phyloP scores from a whole-genome alignment of 1,140 invertebrate genomes.

The Linepithema humile region DNA sequence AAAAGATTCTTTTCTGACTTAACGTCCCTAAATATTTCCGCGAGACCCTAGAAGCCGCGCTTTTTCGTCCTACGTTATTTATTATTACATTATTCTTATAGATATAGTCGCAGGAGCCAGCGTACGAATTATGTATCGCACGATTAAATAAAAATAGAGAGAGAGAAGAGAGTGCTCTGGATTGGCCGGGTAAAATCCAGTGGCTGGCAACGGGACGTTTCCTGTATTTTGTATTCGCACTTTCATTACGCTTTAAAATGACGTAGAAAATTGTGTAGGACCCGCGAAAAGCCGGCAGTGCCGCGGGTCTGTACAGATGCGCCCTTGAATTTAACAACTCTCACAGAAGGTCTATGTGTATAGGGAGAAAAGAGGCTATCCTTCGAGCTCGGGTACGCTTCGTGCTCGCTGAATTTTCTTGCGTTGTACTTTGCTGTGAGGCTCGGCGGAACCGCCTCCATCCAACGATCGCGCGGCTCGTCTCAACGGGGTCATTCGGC shows the following conservation, averaged over 20 bases:
- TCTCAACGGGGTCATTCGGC: constrained; percentile 49
- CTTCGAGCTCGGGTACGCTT: not conserved
- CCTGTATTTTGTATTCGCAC: not conserved
- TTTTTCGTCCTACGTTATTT: not conserved
- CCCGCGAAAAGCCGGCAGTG: not conserved
- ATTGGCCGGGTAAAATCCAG: no score
- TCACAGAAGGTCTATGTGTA: not conserved
- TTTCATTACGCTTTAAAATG: not conserved
- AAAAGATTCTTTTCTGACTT: not conserved
- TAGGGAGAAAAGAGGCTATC: not conserved
- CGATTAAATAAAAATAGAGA: not conserved
- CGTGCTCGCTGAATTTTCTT: constrained; percentile 21
- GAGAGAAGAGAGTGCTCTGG: no score
- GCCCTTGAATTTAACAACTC: not conserved
- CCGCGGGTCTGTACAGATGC: not conserved
- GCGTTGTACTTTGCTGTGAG: not conserved
- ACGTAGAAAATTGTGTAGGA: not conserved
- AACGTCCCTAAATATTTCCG: constrained; percentile 7
- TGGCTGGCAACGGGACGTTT: no score
- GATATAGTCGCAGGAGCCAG: not conserved
- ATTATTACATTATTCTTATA: not conserved
- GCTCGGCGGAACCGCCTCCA: not conserved
- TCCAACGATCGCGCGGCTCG: constrained; percentile 15
- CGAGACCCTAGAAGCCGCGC: not conserved
- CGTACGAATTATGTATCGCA: not conserved